Conservation (phyloP, 2,797 vertebrate species). For the Melanotaenia boesemani region DNA sequence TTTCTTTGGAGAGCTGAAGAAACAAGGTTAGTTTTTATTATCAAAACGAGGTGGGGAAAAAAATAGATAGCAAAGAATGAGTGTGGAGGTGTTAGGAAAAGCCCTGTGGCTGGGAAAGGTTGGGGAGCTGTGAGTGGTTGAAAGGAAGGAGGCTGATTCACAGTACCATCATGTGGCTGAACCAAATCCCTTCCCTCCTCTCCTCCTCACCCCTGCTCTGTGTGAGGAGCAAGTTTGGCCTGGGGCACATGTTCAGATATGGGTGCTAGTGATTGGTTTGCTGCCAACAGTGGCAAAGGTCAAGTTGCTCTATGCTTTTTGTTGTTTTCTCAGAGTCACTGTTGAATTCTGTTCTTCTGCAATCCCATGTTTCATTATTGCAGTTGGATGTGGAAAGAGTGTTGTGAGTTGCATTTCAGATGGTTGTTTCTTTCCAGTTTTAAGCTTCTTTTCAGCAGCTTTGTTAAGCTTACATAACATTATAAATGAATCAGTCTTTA, state of each 20-base stretch:
- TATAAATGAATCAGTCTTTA: conserved; percentile 29
- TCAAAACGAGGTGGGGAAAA: conserved; percentile 48
- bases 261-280: conserved; percentile 95
- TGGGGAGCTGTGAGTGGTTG: conserved; percentile 63
- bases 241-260: conserved; percentile 96
- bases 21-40: conserved; percentile 22
- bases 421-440: conserved; percentile 52
- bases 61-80: conserved; percentile 62
- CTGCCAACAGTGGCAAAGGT: conserved; percentile 92
- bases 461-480: conserved; percentile 47
- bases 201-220: conserved; percentile 67
- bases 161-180: conserved; percentile 73
- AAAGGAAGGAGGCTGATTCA: conserved; percentile 68
- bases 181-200: conserved; percentile 78
- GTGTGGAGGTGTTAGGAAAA: conserved; percentile 73
- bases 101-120: conserved; percentile 75
- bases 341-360: conserved; percentile 69
- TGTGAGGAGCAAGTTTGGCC: conserved; percentile 92
- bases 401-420: conserved; percentile 47
- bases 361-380: conserved; percentile 74
- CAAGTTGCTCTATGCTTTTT: conserved; percentile 93
- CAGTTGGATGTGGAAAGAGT: conserved; percentile 47
- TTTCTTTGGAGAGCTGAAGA: conserved; percentile 39
- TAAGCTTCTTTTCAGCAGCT: conserved; percentile 44
- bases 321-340: conserved; percentile 82